Evolutionary conservation across 2,888 invertebrate species (phyloP), one percentile per base, ranked within the genome.

Genomic region (Nephrotoma guestfalica): DNA sequence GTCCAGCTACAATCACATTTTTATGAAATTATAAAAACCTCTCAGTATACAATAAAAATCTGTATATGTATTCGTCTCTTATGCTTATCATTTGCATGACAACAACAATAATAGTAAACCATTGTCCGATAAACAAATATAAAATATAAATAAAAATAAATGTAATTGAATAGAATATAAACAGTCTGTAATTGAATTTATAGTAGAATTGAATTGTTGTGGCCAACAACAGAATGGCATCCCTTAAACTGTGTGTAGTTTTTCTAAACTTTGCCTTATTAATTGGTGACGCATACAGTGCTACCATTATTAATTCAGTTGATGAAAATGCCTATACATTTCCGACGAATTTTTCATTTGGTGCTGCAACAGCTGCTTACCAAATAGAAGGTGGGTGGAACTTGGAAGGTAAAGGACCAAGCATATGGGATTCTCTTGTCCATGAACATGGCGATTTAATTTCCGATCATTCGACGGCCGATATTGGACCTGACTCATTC

Each of bases 381-480:
- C 94, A 94, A 90, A 93, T 94, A 85, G 94, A 94, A 90, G 94
- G 94, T 7, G 93, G 92, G 6, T 94, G 71, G 71, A 71, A 94
- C 94, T 41, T 87, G 88, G 86, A 87, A 92, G 93, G 91, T 40
- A 93, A 92, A 89, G 91, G 92, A 1, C 90, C 91, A 88, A 93
- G 90, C 89, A 91, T 92, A 86, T 92, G 92, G 92, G 92, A 93
- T 88, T 88, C 88, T 5, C 89, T 89, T 6, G 88, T 88, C 6
- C 89, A 89, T 86, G 87, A 43, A 6, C 87, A 88, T 87, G 89
- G 89, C 6, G 87, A 88, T 9, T 87, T 86, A 86, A 90, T 93
- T 0, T 88, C 87, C 1, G 92, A 93, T 88, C 88, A 89, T 0
- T 90, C 90, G 5, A 93, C 91, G 41, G 94, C 93, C 0, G 93